Evolutionary conservation across 2,113 vertebrate species (phyloP).

Genomic region (Myotis lucifugus): DNA sequence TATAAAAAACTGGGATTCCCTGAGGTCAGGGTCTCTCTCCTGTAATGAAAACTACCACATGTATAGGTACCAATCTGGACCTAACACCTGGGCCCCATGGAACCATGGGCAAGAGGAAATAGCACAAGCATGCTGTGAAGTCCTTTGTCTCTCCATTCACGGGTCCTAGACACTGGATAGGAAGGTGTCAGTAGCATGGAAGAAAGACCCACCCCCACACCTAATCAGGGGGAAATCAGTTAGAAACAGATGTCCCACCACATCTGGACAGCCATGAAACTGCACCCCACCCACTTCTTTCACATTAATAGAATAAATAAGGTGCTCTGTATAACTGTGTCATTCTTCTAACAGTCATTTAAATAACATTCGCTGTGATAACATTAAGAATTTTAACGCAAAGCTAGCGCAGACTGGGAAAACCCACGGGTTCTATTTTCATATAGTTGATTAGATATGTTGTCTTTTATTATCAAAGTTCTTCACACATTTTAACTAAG

Average conservation of each 20-base stretch:
- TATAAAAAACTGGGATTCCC: background rate
- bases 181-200: background rate
- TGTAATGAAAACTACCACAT: background rate
- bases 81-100: background rate
- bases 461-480: background rate
- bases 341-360: background rate
- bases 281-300: too few relatives aligned
- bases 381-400: background rate
- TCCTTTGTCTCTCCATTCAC: background rate
- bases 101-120: background rate
- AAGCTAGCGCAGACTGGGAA: background rate
- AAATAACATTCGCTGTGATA: background rate
- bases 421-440: background rate
- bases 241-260: background rate
- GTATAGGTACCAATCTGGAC: background rate
- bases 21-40: background rate
- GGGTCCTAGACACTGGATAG: background rate
- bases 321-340: background rate
- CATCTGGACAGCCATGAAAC: background rate
- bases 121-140: background rate
- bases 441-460: background rate
- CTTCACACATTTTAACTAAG: slow-evolving; percentile 34
- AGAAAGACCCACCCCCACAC: background rate
- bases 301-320: background rate
- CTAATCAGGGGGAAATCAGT: background rate